Evolutionary conservation across 1,140 invertebrate genomes (phyloP).

Genomic region (Varroa destructor): DNA sequence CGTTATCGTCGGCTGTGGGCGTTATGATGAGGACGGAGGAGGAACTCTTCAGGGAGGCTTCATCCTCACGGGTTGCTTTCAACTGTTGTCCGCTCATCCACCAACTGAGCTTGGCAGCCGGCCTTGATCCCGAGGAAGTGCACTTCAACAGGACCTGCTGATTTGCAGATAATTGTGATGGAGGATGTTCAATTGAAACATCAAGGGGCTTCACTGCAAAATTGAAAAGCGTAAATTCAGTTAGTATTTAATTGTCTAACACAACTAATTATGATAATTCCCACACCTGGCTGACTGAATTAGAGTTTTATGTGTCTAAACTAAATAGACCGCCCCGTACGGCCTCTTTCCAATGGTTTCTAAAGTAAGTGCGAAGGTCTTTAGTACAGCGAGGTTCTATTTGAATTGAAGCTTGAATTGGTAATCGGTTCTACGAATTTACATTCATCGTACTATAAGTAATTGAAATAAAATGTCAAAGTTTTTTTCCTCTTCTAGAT

Average conservation of each 20-base stretch:
- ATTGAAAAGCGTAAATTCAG: slow-evolving; percentile 12
- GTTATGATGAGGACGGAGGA: slow-evolving; percentile 8
- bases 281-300: too few relatives aligned
- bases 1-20: slow-evolving; percentile 21
- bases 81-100: slow-evolving; percentile 51
- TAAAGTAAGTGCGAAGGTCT: too few relatives aligned
- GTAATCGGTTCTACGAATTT: too few relatives aligned
- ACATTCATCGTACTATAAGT: too few relatives aligned
- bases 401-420: too few relatives aligned
- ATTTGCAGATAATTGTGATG: slow-evolving; percentile 64
- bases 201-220: slow-evolving; percentile 62
- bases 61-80: slow-evolving; percentile 18
- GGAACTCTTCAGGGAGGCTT: slow-evolving; percentile 10
- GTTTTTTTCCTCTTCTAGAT: too few relatives aligned
- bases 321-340: too few relatives aligned
- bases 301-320: too few relatives aligned
- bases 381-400: too few relatives aligned
- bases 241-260: background rate
- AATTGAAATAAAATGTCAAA: too few relatives aligned
- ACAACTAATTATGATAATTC: background rate
- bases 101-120: slow-evolving; percentile 70
- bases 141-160: slow-evolving; percentile 67
- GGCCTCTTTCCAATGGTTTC: too few relatives aligned
- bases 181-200: slow-evolving; percentile 59
- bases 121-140: slow-evolving; percentile 68